phyloP scores from a whole-genome alignment of 2,888 invertebrate species.

The Apamea sordens region DNA sequence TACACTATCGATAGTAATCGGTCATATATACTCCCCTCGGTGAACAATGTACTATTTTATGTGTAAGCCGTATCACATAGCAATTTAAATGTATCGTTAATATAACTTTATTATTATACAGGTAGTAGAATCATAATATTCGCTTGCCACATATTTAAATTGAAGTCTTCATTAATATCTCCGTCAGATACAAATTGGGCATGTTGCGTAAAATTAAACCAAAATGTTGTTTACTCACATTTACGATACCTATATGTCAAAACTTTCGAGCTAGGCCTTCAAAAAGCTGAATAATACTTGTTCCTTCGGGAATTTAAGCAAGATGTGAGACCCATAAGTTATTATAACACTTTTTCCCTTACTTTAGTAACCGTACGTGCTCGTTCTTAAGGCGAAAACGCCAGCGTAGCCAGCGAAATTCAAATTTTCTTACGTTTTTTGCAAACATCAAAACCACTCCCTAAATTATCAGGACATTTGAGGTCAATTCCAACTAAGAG shows the following conservation, averaged over 20 bases:
- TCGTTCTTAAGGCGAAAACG: not conserved
- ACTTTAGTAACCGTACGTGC: not conserved
- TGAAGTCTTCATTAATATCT: conserved; percentile 1
- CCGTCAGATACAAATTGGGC: not conserved
- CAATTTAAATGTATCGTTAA: too few species aligned
- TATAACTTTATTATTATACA: too few species aligned
- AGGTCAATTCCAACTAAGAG: too few species aligned
- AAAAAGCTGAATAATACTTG: not conserved
- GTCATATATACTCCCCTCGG: too few species aligned
- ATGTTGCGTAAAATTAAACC: not conserved
- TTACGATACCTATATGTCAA: not conserved
- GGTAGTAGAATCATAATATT: not conserved
- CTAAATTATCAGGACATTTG: too few species aligned
- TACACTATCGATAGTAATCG: too few species aligned
- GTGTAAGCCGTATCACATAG: too few species aligned
- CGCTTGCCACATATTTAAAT: not conserved
- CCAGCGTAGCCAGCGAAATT: not conserved
- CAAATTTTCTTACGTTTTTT: not conserved
- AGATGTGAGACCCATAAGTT: not conserved
- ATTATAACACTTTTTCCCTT: not conserved
- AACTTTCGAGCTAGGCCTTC: not conserved
- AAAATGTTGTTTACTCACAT: not conserved
- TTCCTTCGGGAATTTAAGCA: not conserved
- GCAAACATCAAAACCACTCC: not conserved
- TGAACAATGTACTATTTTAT: too few species aligned